Evolutionary conservation across 2,113 vertebrate species (phyloP).

Genomic region (Platichthys stellatus): DNA sequence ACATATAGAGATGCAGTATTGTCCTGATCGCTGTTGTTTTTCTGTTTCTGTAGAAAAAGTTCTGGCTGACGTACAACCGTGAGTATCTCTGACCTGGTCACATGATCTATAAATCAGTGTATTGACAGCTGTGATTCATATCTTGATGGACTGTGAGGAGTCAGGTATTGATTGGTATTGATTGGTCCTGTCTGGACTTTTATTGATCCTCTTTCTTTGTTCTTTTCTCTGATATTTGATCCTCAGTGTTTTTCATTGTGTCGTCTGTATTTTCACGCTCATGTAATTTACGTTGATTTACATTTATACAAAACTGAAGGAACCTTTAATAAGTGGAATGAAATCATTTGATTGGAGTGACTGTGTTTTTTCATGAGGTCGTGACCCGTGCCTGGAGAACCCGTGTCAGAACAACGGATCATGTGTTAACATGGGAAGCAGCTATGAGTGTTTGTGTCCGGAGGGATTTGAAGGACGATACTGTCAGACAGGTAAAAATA

Average conservation of each 20-base stretch:
- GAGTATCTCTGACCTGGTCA: slow-evolving; percentile 31
- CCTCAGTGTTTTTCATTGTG: not conserved
- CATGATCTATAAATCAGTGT: too few species aligned
- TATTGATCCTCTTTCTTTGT: slow-evolving; percentile 11
- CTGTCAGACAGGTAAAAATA: slow-evolving; percentile 70
- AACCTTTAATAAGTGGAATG: not conserved
- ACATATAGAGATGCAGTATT: too few species aligned
- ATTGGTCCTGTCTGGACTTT: too few species aligned
- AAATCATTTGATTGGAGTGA: not conserved
- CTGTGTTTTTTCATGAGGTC: slow-evolving; percentile 27
- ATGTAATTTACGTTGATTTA: not conserved
- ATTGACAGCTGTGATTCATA: too few species aligned
- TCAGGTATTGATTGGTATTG: too few species aligned
- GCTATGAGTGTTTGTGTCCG: slow-evolving; percentile 65
- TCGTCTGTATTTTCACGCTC: not conserved
- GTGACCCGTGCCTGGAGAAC: slow-evolving; percentile 63
- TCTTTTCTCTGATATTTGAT: not conserved
- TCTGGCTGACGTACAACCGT: slow-evolving; percentile 74
- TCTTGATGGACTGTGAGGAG: too few species aligned
- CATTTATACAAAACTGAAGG: not conserved
- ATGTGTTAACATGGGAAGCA: slow-evolving; percentile 43
- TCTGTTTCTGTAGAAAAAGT: slow-evolving; percentile 59
- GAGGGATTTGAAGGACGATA: slow-evolving; percentile 72
- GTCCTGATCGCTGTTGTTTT: not conserved
- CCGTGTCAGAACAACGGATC: slow-evolving; percentile 74